Percentiles rank a stretch among this genome's conserved stretches.
Conservation (phyloP, 2,113 vertebrate species). For the Cyanoliseus patagonus region DNA sequence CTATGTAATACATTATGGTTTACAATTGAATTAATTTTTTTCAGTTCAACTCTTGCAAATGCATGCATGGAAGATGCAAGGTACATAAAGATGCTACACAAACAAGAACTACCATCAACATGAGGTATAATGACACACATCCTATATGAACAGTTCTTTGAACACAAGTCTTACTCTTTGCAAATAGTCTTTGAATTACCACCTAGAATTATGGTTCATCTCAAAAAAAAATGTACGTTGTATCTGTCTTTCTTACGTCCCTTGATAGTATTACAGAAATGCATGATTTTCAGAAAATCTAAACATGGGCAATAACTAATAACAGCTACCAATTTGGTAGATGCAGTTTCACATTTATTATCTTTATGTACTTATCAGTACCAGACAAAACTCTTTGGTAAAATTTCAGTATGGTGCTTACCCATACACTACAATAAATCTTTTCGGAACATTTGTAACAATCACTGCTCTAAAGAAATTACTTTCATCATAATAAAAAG, state of each 20-base stretch:
- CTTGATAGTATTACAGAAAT: background rate
- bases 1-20: background rate
- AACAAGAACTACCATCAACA: background rate
- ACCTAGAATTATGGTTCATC: background rate
- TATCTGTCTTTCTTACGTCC: background rate
- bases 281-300: background rate
- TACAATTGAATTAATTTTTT: background rate
- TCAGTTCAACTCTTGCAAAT: background rate
- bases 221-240: background rate
- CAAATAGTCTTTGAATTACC: conserved; percentile 63
- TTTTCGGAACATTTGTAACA: conserved; percentile 40
- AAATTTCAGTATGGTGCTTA: background rate
- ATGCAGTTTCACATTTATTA: background rate
- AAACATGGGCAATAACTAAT: background rate
- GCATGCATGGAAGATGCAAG: background rate
- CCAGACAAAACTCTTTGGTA: background rate
- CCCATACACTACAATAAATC: conserved; percentile 31
- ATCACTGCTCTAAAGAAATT: conserved; percentile 49
- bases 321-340: conserved; percentile 21
- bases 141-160: conserved; percentile 57
- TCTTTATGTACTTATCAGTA: background rate
- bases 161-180: conserved; percentile 67
- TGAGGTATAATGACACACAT: conserved; percentile 53
- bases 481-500: background rate
- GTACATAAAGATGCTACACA: background rate